Conservation (phyloP, 2,888 invertebrate species). For the Pammene aurita region DNA sequence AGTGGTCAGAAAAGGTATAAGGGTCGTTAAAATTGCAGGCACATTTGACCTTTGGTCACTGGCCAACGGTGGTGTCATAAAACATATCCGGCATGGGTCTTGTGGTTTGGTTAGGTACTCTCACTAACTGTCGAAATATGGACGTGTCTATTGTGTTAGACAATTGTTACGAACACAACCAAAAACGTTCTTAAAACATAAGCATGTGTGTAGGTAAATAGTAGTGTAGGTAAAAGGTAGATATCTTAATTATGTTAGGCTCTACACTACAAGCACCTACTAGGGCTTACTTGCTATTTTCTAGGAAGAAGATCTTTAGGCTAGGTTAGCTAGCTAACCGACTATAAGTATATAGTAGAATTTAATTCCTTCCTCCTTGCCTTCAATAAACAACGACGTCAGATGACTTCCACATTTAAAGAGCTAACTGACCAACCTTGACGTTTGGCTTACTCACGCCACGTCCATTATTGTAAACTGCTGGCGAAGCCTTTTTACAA, state of each 20-base stretch:
- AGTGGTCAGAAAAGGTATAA: neutral
- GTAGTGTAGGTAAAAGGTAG: too few species aligned
- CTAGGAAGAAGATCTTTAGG: too few species aligned
- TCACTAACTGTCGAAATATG: neutral
- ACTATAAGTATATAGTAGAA: too few species aligned
- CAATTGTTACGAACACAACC: neutral
- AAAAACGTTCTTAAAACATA: too few species aligned
- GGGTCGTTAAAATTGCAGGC: neutral
- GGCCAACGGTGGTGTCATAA: conserved; percentile 8
- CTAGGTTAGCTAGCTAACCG: too few species aligned
- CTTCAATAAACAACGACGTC: too few species aligned
- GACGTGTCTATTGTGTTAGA: neutral
- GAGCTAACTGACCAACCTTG: conserved; percentile 6
- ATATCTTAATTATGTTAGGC: too few species aligned
- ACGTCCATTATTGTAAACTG: conserved; percentile 1
- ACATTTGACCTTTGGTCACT: conserved; percentile 3
- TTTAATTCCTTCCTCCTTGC: too few species aligned
- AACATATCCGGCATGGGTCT: conserved; percentile 17
- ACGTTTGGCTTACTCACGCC: conserved; percentile 12
- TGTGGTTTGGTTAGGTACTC: neutral
- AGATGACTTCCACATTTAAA: neutral
- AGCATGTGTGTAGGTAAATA: too few species aligned
- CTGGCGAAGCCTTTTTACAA: conserved; percentile 12
- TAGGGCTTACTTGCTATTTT: too few species aligned
- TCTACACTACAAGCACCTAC: too few species aligned